These are phyloP conservation scores for Chironex yamaguchii DNA, from an alignment of 30 jellyfish, hydroid and myxozoan genomes.

Conservation along the genomic window DNA sequence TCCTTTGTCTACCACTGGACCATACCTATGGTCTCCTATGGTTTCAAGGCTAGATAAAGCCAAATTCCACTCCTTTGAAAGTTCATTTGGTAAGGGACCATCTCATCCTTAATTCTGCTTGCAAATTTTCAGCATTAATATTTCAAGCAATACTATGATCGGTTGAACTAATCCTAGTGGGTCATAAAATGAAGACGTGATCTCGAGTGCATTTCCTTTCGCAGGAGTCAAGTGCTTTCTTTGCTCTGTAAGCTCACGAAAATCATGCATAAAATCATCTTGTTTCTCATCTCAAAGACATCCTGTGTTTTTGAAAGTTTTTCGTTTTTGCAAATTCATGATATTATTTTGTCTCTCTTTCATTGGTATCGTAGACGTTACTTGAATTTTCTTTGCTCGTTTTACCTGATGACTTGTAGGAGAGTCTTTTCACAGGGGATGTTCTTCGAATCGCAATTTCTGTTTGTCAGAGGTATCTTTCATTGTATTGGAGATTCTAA, in stretches of 20 bases:
- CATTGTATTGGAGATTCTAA: neutral
- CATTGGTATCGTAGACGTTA: no score
- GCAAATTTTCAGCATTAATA: conserved; percentile 8
- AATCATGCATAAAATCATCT: conserved; percentile 2
- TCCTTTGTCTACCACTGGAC: no score
- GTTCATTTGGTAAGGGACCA: no score
- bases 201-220: neutral
- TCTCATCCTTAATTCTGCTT: conserved; percentile 1
- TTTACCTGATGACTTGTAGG: no score
- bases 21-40: no score
- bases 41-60: no score
- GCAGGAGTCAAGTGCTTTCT: conserved; percentile 1
- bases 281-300: neutral
- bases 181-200: conserved; percentile 18
- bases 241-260: neutral
- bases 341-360: neutral
- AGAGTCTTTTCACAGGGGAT: no score
- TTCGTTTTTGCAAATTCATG: neutral
- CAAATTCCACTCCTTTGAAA: no score
- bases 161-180: conserved; percentile 40
- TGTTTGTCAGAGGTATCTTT: no score
- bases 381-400: no score
- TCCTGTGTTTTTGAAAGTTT: neutral
- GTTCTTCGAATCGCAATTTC: no score
- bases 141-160: neutral